Base-by-base conservation (phyloP, 2,113 vertebrate genomes). In the Parotia lawesii region DNA sequence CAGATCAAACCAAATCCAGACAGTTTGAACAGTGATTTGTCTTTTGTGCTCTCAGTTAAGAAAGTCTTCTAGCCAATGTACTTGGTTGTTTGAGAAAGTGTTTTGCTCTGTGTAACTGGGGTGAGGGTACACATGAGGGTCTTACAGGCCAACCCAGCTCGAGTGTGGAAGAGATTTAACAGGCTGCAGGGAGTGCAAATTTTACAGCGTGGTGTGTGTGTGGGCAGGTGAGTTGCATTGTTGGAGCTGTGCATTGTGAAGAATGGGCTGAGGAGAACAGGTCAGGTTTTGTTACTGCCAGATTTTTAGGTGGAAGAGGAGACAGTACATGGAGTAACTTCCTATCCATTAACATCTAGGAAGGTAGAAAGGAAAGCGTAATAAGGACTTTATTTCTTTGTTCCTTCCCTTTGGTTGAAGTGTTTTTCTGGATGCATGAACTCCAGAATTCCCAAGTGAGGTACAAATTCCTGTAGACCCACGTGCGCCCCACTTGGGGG, bases 401-500 rank as follows among this genome's bases (percentile, higher is more conserved):
- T 33, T 80, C 37, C 38, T 42, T 87, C 17, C 18, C 8, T 61
- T 70, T 19, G 24, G 11, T 12, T 72, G 19, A 75, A 78, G 40
- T 56, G 11, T 13, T 40, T 37, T 45, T 35, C 51, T 12, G 9
- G 2, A 27, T 17, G 15, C 2, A 6, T 33, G 27, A 61, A 15
- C 15, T 79, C 25, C 14, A 54, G 51, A 77, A 71, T 45, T 93
- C 7, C 12, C 10, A 44, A 27, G 27, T 24, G 16, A 86, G 14
- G 18, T 37, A 23, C 44, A 65, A 25, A 40, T 53, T 69, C 48
- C 40, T 31, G 17, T 17, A 83, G 58, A 51, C 2, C 3, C 0
- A 0, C 6, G 4, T 40, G 16, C 20, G 0, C 5, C 33, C 2
- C 4, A 0, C 20, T 11, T 75, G 25, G 3, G 16, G 8, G 7